Conservation (phyloP, 2,113 vertebrate species). For the Dicrurus megarhynchus region DNA sequence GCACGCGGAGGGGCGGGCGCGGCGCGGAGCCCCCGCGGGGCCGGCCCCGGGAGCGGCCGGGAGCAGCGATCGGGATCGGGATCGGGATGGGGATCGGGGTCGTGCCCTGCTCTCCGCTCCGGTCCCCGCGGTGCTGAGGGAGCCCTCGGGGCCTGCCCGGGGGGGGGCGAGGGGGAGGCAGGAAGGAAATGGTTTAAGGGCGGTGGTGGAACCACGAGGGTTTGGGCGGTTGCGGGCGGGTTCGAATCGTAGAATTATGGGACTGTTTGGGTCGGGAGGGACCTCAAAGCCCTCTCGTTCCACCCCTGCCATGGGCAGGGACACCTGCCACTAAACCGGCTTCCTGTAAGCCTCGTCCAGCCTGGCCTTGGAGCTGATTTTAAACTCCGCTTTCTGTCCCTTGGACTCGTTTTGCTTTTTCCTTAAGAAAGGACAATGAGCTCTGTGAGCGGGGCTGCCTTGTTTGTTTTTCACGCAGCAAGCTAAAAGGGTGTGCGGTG, state of each 20-base stretch:
- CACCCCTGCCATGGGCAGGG: neutral
- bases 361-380: neutral
- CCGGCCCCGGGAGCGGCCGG: too few relatives aligned
- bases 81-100: neutral
- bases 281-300: rapidly evolving
- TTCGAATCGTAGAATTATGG: rapidly evolving
- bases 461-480: neutral
- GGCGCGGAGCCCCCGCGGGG: too few relatives aligned
- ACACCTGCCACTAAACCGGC: neutral
- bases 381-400: rapidly evolving
- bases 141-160: neutral
- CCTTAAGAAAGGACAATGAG: rapidly evolving
- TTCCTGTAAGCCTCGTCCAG: rapidly evolving
- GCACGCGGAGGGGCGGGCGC: too few relatives aligned
- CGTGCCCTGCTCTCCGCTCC: neutral
- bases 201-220: neutral
- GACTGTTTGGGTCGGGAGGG: rapidly evolving
- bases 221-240: neutral
- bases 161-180: neutral
- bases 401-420: neutral
- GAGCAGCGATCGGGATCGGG: rapidly evolving
- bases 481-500: rapidly evolving
- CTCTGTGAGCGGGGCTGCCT: rapidly evolving
- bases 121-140: neutral
- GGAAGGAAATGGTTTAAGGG: neutral